phyloP scores from a whole-genome alignment of 2,888 invertebrate genomes.

The Lottia scabra region DNA sequence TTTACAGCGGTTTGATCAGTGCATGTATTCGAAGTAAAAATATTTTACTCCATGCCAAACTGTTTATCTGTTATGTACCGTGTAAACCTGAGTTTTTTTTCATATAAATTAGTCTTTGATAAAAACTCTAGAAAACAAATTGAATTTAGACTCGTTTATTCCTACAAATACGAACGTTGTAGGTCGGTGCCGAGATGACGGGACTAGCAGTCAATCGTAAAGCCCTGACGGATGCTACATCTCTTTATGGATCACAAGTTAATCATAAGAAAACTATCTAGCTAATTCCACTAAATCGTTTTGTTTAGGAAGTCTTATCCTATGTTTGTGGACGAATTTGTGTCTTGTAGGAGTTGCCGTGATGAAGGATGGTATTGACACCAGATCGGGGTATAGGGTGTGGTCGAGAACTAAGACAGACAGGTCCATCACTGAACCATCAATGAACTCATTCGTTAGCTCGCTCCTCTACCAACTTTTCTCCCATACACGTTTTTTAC shows the following conservation, averaged over 20 bases:
- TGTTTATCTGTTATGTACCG: too few relatives aligned
- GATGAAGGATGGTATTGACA: too few relatives aligned
- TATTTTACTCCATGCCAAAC: too few relatives aligned
- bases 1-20: too few relatives aligned
- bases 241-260: neutral
- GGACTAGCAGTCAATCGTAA: neutral
- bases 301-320: neutral
- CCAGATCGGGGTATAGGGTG: neutral
- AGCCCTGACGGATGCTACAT: slow-evolving; percentile 1
- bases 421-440: neutral
- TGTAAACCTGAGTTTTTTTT: too few relatives aligned
- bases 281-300: neutral
- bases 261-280: neutral
- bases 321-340: neutral
- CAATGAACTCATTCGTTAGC: neutral
- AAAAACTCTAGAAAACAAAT: too few relatives aligned
- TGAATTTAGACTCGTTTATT: too few relatives aligned
- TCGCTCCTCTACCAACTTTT: neutral
- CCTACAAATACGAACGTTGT: neutral
- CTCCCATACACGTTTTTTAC: slow-evolving; percentile 2
- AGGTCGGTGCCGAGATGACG: neutral
- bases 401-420: neutral
- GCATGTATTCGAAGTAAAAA: too few relatives aligned
- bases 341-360: too few relatives aligned
- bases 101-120: too few relatives aligned